Evolutionary conservation across 1,140 invertebrate species (phyloP).

Genomic region (Ceratosolen solmsi): DNA sequence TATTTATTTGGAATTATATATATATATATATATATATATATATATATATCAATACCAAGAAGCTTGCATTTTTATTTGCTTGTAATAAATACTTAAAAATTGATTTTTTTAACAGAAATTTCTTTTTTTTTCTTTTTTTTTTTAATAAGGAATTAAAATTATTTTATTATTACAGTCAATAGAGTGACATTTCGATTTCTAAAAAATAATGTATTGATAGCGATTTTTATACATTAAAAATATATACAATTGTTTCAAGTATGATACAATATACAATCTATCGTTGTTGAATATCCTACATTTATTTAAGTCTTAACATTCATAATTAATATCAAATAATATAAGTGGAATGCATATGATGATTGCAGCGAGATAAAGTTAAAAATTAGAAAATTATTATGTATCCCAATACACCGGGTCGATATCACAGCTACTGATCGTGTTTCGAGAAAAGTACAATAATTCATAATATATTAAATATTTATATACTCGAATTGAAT

Average conservation of each 20-base stretch:
- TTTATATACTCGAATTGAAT: constrained; percentile 51
- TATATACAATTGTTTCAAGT: constrained; percentile 61
- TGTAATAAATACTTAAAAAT: constrained; percentile 40
- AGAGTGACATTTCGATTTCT: background rate
- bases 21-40: no score
- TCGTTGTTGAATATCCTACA: constrained; percentile 48
- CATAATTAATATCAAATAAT: background rate
- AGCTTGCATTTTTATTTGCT: background rate
- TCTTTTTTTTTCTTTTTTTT: background rate
- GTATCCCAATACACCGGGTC: constrained; percentile 63
- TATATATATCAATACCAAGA: background rate
- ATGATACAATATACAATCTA: constrained; percentile 60
- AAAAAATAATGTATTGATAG: constrained; percentile 22
- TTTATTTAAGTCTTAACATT: constrained; percentile 11
- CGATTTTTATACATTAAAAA: constrained; percentile 56
- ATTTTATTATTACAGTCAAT: background rate
- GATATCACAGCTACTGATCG: constrained; percentile 68
- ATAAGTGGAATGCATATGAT: background rate
- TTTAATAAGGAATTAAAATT: background rate
- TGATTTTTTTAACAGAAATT: background rate
- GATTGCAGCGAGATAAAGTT: constrained; percentile 40
- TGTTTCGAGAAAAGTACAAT: constrained; percentile 46
- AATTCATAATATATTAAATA: constrained; percentile 40
- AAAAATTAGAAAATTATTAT: constrained; percentile 44
- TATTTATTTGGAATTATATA: background rate